phyloP scores from a whole-genome alignment of 37 sponge, comb jelly and placozoan genomes.

The Corticium candelabrum region DNA sequence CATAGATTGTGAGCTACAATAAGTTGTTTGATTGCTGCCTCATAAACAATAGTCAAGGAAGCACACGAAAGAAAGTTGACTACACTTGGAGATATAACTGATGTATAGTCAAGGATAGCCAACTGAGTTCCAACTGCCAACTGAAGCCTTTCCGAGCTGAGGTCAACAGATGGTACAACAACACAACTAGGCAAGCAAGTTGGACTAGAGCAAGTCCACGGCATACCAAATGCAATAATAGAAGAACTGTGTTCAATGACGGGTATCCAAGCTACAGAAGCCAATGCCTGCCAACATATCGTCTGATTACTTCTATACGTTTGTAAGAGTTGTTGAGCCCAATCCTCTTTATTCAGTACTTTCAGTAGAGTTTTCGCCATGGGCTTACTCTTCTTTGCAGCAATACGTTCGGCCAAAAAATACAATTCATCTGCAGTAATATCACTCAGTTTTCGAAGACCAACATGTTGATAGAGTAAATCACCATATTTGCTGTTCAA shows the following conservation, averaged over 20 bases:
- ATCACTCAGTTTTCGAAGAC: neutral
- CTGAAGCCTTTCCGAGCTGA: neutral
- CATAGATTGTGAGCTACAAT: too few relatives aligned
- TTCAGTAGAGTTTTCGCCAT: neutral
- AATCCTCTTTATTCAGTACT: neutral
- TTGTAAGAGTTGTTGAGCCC: neutral
- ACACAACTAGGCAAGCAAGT: neutral
- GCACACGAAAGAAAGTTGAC: neutral
- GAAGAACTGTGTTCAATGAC: neutral
- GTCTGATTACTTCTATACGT: neutral
- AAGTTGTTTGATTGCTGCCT: neutral
- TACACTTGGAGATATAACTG: neutral
- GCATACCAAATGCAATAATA: neutral
- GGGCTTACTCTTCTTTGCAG: neutral
- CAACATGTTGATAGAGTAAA: neutral
- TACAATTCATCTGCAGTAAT: neutral
- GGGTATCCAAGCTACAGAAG: neutral
- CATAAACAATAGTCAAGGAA: neutral
- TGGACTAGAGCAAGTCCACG: neutral
- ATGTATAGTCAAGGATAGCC: neutral
- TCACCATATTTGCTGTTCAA: neutral
- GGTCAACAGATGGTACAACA: neutral
- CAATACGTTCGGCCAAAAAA: neutral
- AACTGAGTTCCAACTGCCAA: neutral
- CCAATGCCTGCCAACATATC: constrained; percentile 35